These are phyloP conservation scores for Megalurothrips usitatus DNA, from an alignment of 2,888 invertebrate genomes.

Conservation along the genomic window DNA sequence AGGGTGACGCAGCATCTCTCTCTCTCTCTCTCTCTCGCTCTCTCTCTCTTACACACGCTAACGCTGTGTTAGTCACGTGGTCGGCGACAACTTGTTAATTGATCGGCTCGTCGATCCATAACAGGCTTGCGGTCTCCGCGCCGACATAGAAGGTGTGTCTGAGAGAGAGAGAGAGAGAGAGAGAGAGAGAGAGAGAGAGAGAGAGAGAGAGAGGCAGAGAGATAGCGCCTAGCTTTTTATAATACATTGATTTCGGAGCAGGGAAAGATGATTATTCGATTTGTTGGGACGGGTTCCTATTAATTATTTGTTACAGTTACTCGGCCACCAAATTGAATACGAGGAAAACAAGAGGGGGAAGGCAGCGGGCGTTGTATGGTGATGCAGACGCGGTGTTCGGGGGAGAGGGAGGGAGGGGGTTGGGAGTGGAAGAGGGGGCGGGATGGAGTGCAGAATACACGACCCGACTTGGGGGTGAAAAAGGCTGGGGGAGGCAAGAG, in stretches of 20 bases:
- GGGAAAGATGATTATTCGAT: neutral
- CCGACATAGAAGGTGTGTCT: no score
- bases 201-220: no score
- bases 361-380: neutral
- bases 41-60: neutral
- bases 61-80: neutral
- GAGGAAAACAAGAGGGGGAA: neutral
- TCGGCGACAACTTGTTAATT: neutral
- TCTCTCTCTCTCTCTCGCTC: neutral
- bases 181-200: no score
- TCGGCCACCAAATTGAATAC: slow-evolving; percentile 4
- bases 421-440: no score
- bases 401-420: neutral
- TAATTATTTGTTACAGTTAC: slow-evolving; percentile 25
- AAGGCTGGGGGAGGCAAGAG: neutral
- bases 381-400: neutral
- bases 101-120: neutral
- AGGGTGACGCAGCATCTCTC: slow-evolving; percentile 6
- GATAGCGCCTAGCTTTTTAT: neutral
- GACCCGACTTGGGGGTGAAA: no score
- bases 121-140: neutral
- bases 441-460: no score
- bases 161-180: neutral
- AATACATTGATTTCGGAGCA: neutral
- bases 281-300: neutral